phyloP scores from a whole-genome alignment of 2,797 vertebrate genomes.

The Rhincodon typus region DNA sequence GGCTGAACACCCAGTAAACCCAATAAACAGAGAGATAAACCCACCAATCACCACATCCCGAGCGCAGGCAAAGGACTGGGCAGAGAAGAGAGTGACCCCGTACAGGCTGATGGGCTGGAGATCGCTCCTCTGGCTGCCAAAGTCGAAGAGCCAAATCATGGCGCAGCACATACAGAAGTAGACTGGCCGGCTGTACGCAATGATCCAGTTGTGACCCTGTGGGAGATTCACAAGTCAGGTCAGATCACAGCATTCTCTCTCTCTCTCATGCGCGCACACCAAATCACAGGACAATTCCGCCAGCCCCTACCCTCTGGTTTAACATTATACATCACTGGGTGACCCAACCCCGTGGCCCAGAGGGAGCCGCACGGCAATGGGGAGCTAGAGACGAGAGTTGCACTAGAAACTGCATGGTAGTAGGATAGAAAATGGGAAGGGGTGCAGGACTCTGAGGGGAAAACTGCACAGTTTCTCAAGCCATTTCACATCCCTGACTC shows the following conservation, averaged over 20 bases:
- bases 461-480: not conserved
- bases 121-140: constrained; percentile 59
- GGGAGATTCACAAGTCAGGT: not conserved
- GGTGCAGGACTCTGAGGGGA: too few species aligned
- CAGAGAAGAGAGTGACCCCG: constrained; percentile 76
- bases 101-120: constrained; percentile 73
- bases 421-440: not conserved
- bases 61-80: constrained; percentile 72
- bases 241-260: not conserved
- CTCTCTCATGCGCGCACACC: too few species aligned
- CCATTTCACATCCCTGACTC: not conserved
- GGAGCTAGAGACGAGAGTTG: too few species aligned
- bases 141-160: constrained; percentile 78
- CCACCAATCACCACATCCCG: constrained; percentile 76
- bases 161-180: constrained; percentile 83
- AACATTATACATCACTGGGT: not conserved
- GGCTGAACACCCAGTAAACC: not conserved
- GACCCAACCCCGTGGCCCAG: not conserved
- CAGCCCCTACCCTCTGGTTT: not conserved
- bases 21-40: constrained; percentile 39
- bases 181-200: constrained; percentile 81
- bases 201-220: constrained; percentile 89
- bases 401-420: not conserved
- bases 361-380: too few species aligned
- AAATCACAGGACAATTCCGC: too few species aligned